A percentile compares a stretch with the other conserved stretches of the same genome.
Evolutionary conservation across 2,888 invertebrate species (phyloP).

Genomic region (Epistrophe eligans): DNA sequence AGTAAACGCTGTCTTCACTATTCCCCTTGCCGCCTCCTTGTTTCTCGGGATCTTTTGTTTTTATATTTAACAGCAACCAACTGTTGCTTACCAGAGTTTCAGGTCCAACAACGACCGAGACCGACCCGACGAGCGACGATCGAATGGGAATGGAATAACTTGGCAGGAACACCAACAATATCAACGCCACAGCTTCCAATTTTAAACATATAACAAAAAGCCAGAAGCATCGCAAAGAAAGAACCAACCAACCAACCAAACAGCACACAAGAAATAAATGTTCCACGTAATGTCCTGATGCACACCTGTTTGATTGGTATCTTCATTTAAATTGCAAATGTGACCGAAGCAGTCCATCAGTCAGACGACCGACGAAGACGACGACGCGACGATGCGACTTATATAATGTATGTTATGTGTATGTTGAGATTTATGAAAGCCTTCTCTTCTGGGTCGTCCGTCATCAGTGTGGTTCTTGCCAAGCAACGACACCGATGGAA

Average conservation of each 20-base stretch:
- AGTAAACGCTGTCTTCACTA: conserved; percentile 72
- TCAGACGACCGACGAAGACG: conserved; percentile 38
- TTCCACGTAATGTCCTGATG: conserved; percentile 75
- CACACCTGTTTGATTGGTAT: conserved; percentile 76
- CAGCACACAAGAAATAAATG: conserved; percentile 55
- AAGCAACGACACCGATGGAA: background rate
- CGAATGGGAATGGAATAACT: conserved; percentile 3
- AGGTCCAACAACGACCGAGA: conserved; percentile 35
- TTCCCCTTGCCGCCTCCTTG: background rate
- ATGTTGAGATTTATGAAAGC: conserved; percentile 69
- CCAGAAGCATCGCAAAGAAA: conserved; percentile 9
- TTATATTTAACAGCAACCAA: conserved; percentile 65
- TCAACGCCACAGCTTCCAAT: conserved; percentile 23
- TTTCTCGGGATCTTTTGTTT: conserved; percentile 32
- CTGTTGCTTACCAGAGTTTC: conserved; percentile 61
- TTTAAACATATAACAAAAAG: conserved; percentile 29
- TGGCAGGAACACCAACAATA: conserved; percentile 34
- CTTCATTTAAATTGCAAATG: conserved; percentile 76
- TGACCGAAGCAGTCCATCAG: conserved; percentile 71
- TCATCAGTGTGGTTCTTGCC: background rate
- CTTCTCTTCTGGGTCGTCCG: conserved; percentile 18
- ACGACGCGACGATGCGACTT: background rate
- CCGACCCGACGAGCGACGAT: conserved; percentile 1
- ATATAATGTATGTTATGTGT: background rate
- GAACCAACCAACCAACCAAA: background rate